These are phyloP conservation scores for Podocnemis expansa DNA, from an alignment of 2,113 vertebrate genomes.

Conservation along the genomic window DNA sequence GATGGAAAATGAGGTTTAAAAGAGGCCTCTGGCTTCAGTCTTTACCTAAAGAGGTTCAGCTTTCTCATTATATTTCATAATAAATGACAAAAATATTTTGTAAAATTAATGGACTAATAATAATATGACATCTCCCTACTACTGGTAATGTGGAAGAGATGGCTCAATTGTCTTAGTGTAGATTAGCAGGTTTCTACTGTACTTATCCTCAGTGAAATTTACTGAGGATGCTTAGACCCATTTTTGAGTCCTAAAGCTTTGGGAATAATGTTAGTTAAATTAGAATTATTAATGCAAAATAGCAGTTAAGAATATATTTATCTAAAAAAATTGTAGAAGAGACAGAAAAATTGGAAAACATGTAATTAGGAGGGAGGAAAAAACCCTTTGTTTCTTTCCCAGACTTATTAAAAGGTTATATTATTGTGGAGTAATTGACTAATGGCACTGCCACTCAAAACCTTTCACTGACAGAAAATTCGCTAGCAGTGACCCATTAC, in stretches of 20 bases:
- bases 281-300: neutral
- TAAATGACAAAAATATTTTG: neutral
- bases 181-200: neutral
- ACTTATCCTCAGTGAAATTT: neutral
- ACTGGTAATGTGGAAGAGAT: neutral
- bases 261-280: neutral
- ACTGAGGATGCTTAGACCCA: neutral
- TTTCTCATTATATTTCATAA: neutral
- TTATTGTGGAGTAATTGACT: neutral
- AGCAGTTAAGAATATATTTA: neutral
- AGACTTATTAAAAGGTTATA: neutral
- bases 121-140: neutral
- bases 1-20: neutral
- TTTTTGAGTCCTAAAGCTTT: neutral
- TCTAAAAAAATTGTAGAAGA: neutral
- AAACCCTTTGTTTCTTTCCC: neutral
- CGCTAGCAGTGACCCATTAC: neutral
- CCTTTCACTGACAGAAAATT: neutral
- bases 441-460: neutral
- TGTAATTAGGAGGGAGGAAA: too few relatives aligned
- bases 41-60: neutral
- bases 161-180: neutral
- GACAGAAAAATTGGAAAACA: neutral
- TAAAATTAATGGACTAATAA: neutral
- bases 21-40: neutral